Base-by-base conservation (phyloP, 2,888 invertebrate genomes). In the Athripsodes cinereus region DNA sequence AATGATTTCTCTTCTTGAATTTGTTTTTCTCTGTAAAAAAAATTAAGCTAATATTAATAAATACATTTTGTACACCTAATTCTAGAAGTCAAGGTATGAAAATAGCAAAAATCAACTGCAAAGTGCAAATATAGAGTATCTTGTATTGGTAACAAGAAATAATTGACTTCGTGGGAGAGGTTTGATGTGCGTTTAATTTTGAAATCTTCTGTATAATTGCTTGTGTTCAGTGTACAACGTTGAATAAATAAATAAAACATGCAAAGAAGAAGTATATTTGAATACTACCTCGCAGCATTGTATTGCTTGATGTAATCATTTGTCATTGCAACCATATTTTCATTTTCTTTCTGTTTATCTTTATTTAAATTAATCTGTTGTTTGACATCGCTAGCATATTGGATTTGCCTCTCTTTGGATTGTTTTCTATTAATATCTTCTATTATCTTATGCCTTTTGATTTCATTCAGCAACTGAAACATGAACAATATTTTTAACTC, bases 1-100 rank as follows among this genome's bases (percentile, higher is more conserved):
- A 21, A 21, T 18, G 53, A 22, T 49, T 59, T 62, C 54, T 62
- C 59, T 13, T 55, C 22, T 31, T 59, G 52, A 46, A 62, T 55
- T 21, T 55, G 40, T 22, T 22, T 16, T 26, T 35, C 22, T 19
- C 62, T 62, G 52, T 18, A 59, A 59, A 48, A 53, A 34, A n/a
- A n/a, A n/a, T n/a, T n/a, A n/a, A n/a, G n/a, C n/a, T n/a, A n/a
- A n/a, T n/a, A n/a, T n/a, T n/a, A n/a, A n/a, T n/a, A n/a, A n/a
- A 40, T 5, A 31, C 44, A 55, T 50, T 44, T 44, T 55, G 31
- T 31, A 8, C 6, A 31, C 31, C 6, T 6, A 31, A 31, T 31
- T 8, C 6, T 11, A 31, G 31, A 31, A 8, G 11, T 8, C 6
- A 31, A 8, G 11, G 6, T 8, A 31, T 11, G 31, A 31, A 31